Conservation (phyloP, 2,113 vertebrate genomes). For the Spilogale gracilis region DNA sequence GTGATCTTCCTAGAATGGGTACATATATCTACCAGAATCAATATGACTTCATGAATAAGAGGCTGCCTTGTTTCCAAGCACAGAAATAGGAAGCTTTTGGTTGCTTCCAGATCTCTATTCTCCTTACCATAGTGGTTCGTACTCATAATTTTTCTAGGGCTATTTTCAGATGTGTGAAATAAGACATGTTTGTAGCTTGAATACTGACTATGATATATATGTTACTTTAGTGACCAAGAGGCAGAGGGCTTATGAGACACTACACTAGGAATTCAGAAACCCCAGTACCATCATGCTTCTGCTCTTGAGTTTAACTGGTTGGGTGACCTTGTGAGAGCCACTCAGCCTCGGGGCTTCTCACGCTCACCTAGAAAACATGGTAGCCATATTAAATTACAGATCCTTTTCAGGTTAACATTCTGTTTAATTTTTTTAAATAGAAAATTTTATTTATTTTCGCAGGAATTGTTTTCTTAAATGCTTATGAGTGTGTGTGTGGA, state of each 20-base stretch:
- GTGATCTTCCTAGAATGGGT: not conserved
- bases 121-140: not conserved
- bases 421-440: not conserved
- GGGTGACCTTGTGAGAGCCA: not conserved
- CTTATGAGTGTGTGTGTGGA: not conserved
- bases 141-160: not conserved
- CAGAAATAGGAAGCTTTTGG: not conserved
- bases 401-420: not conserved
- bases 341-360: not conserved
- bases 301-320: not conserved
- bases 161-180: not conserved
- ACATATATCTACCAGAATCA: not conserved
- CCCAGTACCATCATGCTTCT: not conserved
- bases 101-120: not conserved
- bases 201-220: not conserved
- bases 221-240: not conserved
- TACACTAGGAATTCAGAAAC: not conserved
- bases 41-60: not conserved
- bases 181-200: too few species aligned
- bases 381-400: not conserved
- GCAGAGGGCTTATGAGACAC: not conserved
- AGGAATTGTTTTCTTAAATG: not conserved
- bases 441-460: not conserved
- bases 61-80: not conserved
- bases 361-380: not conserved